Conservation (phyloP, 2,797 vertebrate species). For the Periophthalmus magnuspinnatus region DNA sequence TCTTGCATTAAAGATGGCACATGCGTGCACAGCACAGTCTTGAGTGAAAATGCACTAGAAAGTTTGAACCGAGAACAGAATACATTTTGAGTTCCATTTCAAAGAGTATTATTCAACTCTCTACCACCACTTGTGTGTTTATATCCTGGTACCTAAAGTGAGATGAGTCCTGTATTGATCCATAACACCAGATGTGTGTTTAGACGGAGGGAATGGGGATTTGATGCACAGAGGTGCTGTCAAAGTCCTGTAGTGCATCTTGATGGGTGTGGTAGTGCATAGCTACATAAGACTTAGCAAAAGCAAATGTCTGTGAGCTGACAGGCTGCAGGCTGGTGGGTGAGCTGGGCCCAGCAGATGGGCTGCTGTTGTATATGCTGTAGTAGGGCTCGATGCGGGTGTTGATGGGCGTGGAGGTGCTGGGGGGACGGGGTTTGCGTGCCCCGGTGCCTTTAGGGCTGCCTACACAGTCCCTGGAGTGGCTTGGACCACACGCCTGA, state of each 20-base stretch:
- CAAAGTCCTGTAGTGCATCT: constrained; percentile 82
- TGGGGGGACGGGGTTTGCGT: constrained; percentile 84
- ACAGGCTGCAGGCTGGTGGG: constrained; percentile 84
- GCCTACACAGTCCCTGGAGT: constrained; percentile 85
- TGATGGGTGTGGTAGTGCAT: constrained; percentile 88
- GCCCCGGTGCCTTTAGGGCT: constrained; percentile 81
- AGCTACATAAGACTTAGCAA: constrained; percentile 87
- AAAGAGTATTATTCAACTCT: constrained; percentile 21
- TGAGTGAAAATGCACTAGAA: constrained; percentile 31
- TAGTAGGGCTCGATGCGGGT: constrained; percentile 96
- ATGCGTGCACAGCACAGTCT: constrained; percentile 35
- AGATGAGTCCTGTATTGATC: constrained; percentile 26
- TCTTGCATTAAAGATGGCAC: constrained; percentile 36
- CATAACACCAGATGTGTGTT: constrained; percentile 21
- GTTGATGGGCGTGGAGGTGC: constrained; percentile 93
- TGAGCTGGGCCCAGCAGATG: constrained; percentile 82
- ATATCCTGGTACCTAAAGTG: constrained; percentile 40
- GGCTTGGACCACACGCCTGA: constrained; percentile 91
- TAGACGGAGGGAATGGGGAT: constrained; percentile 90
- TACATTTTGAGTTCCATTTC: constrained; percentile 30
- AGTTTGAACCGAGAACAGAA: constrained; percentile 34
- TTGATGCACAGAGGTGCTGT: constrained; percentile 82
- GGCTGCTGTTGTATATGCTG: constrained; percentile 94
- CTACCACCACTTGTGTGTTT: constrained; percentile 31
- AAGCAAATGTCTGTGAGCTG: constrained; percentile 82